Base-by-base conservation (phyloP, 2,797 vertebrate genomes). In the Chiropotes sagulatus region DNA sequence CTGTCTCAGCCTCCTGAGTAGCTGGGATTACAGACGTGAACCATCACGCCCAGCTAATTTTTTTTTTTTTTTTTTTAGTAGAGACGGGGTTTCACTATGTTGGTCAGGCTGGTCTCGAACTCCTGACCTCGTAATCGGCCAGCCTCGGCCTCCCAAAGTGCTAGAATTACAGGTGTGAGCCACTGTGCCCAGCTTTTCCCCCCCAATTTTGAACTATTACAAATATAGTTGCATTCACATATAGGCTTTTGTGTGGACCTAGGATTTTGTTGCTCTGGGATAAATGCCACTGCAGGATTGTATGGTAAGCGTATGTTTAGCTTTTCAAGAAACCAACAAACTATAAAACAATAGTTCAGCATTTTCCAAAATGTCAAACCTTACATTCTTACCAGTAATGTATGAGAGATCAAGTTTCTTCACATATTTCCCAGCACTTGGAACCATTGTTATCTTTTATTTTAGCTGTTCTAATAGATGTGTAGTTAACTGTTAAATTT, bases 251-350 rank as follows among this genome's bases (percentile, higher is more conserved):
- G 1, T 50, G n/a, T 58, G 8, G 80, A 88, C 1, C 5, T 85
- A 88, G 30, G 67, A 70, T 93, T 93, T 92, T 48, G 54, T 86
- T 80, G 67, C 73, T 67, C 33, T 48, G 46, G 8, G 15, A 84
- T 81, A 88, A 94, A 85, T 41, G 50, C 24, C 41, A 58, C 22
- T 41, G 36, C 15, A 46, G 12, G n/a, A 76, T 19, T 58, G 30
- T 76, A 24, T 39, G 28, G 13, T 52, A 93, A 26, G 39, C 15
- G 0, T 30, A 67, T 1, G 33, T 76, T 75, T 78, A 97, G 41
- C 33, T 76, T 94, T 81, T 33, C 30, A 93, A 87, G 86, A 94
- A 94, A 73, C 8, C 33, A 20, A 90, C 7, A 41, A 93, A 92
- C 28, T 57, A 89, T 36, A 41, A 82, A 95, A 54, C 11, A 76